A percentile compares a stretch with the other conserved stretches of the same genome.
Evolutionary conservation across 2,797 vertebrate species (phyloP).

Genomic region (Orestias chungarensis): DNA sequence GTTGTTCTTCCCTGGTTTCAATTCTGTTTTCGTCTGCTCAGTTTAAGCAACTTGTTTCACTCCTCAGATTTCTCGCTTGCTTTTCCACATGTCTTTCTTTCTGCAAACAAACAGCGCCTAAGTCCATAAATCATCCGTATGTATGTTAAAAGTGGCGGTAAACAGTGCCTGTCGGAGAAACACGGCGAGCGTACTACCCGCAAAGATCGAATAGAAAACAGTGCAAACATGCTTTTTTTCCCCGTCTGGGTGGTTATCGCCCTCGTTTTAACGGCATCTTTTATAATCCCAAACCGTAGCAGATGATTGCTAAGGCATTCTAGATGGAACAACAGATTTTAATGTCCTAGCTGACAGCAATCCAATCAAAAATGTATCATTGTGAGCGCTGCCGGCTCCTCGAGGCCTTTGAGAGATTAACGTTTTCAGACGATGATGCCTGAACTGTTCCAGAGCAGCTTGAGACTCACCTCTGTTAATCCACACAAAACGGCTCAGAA

Average conservation of each 20-base stretch:
- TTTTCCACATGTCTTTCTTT: slow-evolving; percentile 2
- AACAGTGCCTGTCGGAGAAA: slow-evolving; percentile 44
- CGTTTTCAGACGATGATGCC: slow-evolving; percentile 28
- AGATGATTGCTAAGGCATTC: slow-evolving; percentile 65
- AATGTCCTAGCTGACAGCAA: slow-evolving; percentile 62
- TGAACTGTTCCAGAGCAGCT: slow-evolving; percentile 26
- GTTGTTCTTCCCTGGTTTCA: background rate
- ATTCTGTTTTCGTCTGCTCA: background rate
- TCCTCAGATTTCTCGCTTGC: background rate
- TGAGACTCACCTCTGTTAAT: slow-evolving; percentile 60
- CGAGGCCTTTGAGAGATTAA: slow-evolving; percentile 59
- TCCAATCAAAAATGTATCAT: slow-evolving; percentile 75
- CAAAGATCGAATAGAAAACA: slow-evolving; percentile 36
- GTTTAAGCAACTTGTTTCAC: slow-evolving; percentile 9
- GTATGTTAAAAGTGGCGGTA: slow-evolving; percentile 48
- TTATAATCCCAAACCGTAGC: slow-evolving; percentile 67
- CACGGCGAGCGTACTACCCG: slow-evolving; percentile 33
- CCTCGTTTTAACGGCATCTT: slow-evolving; percentile 51
- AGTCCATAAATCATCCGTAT: slow-evolving; percentile 53
- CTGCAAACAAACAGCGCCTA: slow-evolving; percentile 35
- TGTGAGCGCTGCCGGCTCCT: slow-evolving; percentile 55
- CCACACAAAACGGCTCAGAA: slow-evolving; percentile 37
- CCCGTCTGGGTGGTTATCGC: slow-evolving; percentile 38
- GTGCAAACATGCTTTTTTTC: slow-evolving; percentile 49
- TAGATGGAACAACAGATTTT: slow-evolving; percentile 68